A percentile compares a stretch with the other conserved stretches of the same genome.
Evolutionary conservation across 2,113 vertebrate genomes (phyloP).

Genomic region (Prionailurus viverrinus): DNA sequence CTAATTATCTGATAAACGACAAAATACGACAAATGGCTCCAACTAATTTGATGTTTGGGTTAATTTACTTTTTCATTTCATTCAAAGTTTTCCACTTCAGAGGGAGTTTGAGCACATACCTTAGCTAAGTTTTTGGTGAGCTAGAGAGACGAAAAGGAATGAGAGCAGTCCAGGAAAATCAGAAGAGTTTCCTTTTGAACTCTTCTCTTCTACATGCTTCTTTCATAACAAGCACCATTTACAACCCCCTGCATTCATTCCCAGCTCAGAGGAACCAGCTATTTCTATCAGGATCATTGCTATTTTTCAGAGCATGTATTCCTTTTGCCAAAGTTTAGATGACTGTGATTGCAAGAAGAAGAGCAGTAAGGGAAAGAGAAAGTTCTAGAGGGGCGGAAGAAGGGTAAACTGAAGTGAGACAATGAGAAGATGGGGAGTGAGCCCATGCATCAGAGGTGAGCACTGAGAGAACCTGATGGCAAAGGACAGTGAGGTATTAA

Average conservation of each 20-base stretch:
- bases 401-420: not conserved
- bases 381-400: not conserved
- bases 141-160: slow-evolving; percentile 10
- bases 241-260: not conserved
- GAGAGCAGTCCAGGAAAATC: not conserved
- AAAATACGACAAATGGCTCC: not conserved
- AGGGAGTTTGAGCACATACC: not conserved
- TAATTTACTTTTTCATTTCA: slow-evolving; percentile 3
- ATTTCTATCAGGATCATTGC: slow-evolving; percentile 71
- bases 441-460: not conserved
- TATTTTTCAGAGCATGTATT: slow-evolving; percentile 60
- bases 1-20: slow-evolving; percentile 3
- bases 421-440: not conserved
- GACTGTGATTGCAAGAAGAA: slow-evolving; percentile 9
- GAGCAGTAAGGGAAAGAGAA: slow-evolving; percentile 75
- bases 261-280: slow-evolving; percentile 70
- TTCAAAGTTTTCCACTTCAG: not conserved
- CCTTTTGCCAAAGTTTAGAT: slow-evolving; percentile 66
- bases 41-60: not conserved
- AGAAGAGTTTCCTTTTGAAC: slow-evolving; percentile 21
- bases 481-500: not conserved
- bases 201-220: slow-evolving; percentile 54
- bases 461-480: not conserved
- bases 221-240: slow-evolving; percentile 69
- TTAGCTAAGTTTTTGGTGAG: slow-evolving; percentile 13